Percentiles rank a stretch among this genome's conserved stretches.
These are phyloP conservation scores for Brevimyrus niger DNA, from an alignment of 2,113 vertebrate species.

Conservation along the genomic window DNA sequence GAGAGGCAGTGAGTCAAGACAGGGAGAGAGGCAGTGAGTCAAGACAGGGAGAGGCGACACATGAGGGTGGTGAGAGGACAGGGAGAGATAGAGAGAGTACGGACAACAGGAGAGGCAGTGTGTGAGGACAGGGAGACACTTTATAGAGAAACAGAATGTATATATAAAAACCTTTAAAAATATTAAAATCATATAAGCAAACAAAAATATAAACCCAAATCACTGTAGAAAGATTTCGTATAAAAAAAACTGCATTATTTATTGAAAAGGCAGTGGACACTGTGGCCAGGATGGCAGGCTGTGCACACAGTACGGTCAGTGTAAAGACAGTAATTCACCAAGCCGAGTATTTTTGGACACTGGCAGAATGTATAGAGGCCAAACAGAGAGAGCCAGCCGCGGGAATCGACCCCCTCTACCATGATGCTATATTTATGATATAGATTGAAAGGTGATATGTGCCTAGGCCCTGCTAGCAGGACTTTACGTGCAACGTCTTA, in stretches of 20 bases:
- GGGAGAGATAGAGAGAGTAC: not conserved
- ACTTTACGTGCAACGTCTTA: not conserved
- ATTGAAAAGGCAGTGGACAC: not conserved
- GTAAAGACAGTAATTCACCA: not conserved
- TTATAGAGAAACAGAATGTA: not conserved
- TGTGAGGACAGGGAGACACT: not conserved
- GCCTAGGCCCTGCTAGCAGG: not conserved
- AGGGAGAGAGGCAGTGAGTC: not conserved
- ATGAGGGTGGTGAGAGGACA: not conserved
- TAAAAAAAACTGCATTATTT: not conserved
- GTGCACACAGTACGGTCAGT: not conserved
- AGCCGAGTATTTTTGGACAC: not conserved
- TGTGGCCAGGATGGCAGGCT: not conserved
- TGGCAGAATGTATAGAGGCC: not conserved
- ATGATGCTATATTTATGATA: not conserved
- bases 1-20: no score
- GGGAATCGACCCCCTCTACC: not conserved
- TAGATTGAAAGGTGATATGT: not conserved
- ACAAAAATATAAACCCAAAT: not conserved
- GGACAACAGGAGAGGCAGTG: not conserved
- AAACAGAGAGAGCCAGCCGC: not conserved
- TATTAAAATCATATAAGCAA: not conserved
- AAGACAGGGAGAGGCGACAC: not conserved
- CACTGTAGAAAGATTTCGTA: not conserved
- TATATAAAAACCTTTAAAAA: not conserved